These are phyloP conservation scores for Peromyscus aztecus DNA, from an alignment of 2,797 vertebrate genomes.

Conservation along the genomic window DNA sequence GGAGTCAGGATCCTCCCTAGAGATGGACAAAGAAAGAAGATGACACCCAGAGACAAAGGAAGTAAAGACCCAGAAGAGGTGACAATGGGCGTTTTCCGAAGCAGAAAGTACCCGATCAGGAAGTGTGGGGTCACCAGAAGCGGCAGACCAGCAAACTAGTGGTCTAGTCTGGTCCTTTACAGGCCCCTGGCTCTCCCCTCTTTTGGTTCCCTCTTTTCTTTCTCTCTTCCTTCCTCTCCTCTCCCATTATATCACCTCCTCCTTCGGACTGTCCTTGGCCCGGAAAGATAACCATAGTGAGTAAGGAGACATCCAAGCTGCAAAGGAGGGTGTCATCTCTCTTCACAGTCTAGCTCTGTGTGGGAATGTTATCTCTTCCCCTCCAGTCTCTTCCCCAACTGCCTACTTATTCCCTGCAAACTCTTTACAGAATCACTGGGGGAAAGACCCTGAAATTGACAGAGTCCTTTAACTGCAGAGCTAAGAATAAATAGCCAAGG, in stretches of 20 bases:
- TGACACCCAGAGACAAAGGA: neutral
- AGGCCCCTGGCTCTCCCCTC: neutral
- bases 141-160: neutral
- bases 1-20: neutral
- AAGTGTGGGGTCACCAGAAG: neutral
- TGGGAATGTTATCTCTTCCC: neutral
- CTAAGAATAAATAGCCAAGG: neutral
- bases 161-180: neutral
- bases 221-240: neutral
- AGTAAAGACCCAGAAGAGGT: neutral
- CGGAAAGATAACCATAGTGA: neutral
- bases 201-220: neutral
- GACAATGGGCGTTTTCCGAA: neutral
- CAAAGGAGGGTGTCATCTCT: neutral
- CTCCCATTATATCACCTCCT: neutral
- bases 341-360: neutral
- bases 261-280: neutral
- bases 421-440: neutral
- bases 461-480: neutral
- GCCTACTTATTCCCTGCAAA: neutral
- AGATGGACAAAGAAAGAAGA: neutral
- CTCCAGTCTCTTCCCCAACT: neutral
- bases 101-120: neutral
- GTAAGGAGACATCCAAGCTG: neutral
- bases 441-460: neutral